phyloP scores from a whole-genome alignment of 2,888 invertebrate genomes.

The Notocelia uddmanniana region DNA sequence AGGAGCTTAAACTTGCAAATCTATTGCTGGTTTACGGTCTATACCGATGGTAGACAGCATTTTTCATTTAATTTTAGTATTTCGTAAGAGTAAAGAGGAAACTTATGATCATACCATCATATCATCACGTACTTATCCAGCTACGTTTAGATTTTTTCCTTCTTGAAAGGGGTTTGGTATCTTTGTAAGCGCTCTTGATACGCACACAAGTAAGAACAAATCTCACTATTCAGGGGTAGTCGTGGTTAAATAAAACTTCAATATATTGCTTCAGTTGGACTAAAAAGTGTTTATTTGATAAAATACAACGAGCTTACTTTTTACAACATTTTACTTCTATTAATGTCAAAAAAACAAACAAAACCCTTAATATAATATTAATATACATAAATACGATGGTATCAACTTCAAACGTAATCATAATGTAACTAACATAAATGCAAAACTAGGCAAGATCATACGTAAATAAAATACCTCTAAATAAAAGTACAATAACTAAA shows the following conservation, averaged over 20 bases:
- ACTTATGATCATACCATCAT: too few relatives aligned
- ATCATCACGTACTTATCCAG: too few relatives aligned
- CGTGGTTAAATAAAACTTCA: slow-evolving; percentile 72
- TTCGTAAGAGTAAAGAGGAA: too few relatives aligned
- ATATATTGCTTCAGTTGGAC: slow-evolving; percentile 85
- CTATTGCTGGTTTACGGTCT: too few relatives aligned
- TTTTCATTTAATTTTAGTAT: too few relatives aligned
- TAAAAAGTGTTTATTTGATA: slow-evolving; percentile 87
- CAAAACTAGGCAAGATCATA: slow-evolving; percentile 84
- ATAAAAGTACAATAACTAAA: slow-evolving; percentile 65
- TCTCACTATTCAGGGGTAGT: background rate
- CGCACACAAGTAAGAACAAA: background rate
- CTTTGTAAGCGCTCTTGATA: background rate
- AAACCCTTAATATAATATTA: slow-evolving; percentile 84
- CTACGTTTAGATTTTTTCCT: too few relatives aligned
- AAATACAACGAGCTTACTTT: slow-evolving; percentile 87
- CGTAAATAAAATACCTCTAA: slow-evolving; percentile 74
- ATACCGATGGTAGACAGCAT: too few relatives aligned
- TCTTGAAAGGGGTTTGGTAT: background rate
- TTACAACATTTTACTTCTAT: slow-evolving; percentile 86
- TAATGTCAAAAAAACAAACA: slow-evolving; percentile 85
- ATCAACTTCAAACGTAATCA: slow-evolving; percentile 82
- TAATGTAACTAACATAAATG: slow-evolving; percentile 83
- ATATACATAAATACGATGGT: slow-evolving; percentile 85
- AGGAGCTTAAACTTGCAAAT: too few relatives aligned